A percentile compares a stretch with the other conserved stretches of the same genome.
phyloP scores from a whole-genome alignment of 2,113 vertebrate species.

The Grammomys dolichurus region DNA sequence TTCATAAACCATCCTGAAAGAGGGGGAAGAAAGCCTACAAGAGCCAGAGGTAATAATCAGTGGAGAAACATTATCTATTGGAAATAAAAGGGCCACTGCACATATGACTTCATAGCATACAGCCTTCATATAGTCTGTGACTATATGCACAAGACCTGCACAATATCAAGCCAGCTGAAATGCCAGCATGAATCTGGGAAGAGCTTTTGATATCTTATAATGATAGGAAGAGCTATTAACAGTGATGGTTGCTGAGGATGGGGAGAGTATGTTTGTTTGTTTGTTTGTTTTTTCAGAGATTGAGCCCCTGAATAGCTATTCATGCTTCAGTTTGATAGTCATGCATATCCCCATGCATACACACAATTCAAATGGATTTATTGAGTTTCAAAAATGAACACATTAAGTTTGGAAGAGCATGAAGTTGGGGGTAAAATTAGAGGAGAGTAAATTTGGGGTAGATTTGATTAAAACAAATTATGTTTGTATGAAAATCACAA shows the following conservation, averaged over 20 bases:
- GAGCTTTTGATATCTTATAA: not conserved
- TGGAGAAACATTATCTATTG: not conserved
- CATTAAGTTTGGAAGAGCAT: not conserved
- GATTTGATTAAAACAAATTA: not conserved
- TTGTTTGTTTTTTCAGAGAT: not conserved
- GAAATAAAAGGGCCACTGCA: not conserved
- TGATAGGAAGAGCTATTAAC: not conserved
- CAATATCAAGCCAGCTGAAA: not conserved
- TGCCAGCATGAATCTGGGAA: not conserved
- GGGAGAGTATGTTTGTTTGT: not conserved
- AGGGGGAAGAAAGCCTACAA: not conserved
- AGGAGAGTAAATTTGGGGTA: not conserved
- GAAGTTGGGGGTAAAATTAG: not conserved
- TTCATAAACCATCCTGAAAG: not conserved
- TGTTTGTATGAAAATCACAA: not conserved
- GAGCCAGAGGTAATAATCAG: not conserved
- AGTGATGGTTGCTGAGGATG: not conserved
- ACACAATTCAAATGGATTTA: not conserved
- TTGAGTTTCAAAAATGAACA: not conserved
- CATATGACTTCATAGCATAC: not conserved
- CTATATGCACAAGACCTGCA: not conserved
- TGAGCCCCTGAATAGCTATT: not conserved
- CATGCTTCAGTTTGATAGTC: not conserved
- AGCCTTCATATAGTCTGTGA: not conserved
- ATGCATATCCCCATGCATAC: not conserved